Evolutionary conservation across 2,113 vertebrate genomes (phyloP), one percentile per base, ranked within the genome.

Genomic region (Stictonetta naevosa): DNA sequence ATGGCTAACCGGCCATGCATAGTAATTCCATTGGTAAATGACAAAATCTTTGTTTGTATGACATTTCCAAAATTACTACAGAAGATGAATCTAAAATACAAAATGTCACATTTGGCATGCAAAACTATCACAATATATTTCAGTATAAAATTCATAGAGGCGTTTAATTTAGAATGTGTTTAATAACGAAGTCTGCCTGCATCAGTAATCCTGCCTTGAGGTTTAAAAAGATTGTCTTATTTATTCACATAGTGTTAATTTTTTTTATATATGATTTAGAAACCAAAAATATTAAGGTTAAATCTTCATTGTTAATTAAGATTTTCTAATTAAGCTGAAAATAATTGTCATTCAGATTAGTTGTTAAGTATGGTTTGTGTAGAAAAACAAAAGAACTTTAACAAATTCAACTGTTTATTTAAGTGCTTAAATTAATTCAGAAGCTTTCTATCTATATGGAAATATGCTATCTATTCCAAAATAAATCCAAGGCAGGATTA

Each of bases 91-190:
- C 98, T 99, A 98, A 99, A 99, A 99, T 99, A 98, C 98, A 99
- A 99, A 99, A 99, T 99, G 99, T 99, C 99, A 99, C 98, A 99
- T 99, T 99, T 99, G 99, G 99, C 99, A 99, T 99, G 99, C 99
- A 99, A 99, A 99, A 99, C 99, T 99, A 99, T 99, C 99, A 99
- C 99, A 99, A 99, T 99, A 98, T 99, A 99, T 99, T 99, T 99
- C 98, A 99, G 98, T 99, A 99, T 98, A 98, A 99, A 99, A 99
- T 99, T 99, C 99, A 99, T 98, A 98, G 99, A 99, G 99, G 99
- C 99, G 98, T 99, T 99, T 99, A 99, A 99, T 99, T 99, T 99
- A 99, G 99, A 99, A 99, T 98, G 98, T 99, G 99, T 99, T 99
- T 99, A 99, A 99, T 99, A 99, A 99, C 98, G 98, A 98, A 98